Evolutionary conservation across 2,113 vertebrate species (phyloP).

Genomic region (Serilophus lunatus): DNA sequence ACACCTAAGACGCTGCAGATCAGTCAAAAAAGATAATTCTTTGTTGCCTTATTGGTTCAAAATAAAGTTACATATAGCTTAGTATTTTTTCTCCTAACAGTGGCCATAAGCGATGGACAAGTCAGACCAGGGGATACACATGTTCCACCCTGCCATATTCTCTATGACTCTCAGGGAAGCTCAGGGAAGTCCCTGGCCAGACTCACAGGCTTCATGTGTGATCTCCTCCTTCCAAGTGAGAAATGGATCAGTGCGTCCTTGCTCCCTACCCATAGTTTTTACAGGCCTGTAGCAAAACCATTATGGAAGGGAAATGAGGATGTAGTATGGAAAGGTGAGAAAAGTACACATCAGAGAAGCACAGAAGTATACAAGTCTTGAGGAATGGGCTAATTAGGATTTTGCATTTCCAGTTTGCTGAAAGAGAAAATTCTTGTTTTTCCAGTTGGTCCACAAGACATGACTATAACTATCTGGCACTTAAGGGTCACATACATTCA

Average conservation of each 20-base stretch:
- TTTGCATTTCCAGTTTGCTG: neutral
- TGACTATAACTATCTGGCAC: neutral
- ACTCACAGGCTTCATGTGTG: rapidly evolving
- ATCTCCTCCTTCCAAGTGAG: neutral
- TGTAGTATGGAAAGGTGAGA: neutral
- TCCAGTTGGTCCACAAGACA: neutral
- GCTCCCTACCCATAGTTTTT: neutral
- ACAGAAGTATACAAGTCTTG: neutral
- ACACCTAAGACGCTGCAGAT: neutral
- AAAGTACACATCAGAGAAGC: neutral
- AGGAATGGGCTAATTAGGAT: neutral
- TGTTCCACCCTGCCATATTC: neutral
- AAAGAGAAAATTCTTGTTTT: neutral
- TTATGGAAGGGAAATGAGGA: neutral
- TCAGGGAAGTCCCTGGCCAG: neutral
- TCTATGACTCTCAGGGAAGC: neutral
- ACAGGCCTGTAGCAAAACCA: neutral
- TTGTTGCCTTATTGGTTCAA: neutral
- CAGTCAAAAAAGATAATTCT: neutral
- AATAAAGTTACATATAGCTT: neutral
- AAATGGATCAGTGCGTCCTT: neutral
- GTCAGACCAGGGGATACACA: neutral
- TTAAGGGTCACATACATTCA: neutral
- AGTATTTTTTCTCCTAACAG: neutral
- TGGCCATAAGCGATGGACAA: neutral